A percentile compares a stretch with the other conserved stretches of the same genome.
phyloP scores from a whole-genome alignment of 2,888 invertebrate genomes.

The Acronicta aceris region DNA sequence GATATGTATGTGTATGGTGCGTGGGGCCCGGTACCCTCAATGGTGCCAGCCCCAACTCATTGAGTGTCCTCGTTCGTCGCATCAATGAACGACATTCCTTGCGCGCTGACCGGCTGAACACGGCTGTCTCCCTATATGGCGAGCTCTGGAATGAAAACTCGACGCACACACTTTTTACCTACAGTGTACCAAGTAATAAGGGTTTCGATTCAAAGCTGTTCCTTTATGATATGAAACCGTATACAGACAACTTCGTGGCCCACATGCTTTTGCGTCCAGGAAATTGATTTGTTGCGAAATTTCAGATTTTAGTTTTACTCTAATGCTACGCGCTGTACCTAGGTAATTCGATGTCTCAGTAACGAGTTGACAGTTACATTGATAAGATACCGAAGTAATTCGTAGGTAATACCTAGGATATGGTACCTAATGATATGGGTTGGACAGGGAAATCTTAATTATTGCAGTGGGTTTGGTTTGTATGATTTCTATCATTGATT shows the following conservation, averaged over 20 bases:
- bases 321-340: background rate
- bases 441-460: too few species aligned
- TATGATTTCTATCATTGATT: too few species aligned
- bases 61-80: constrained; percentile 54
- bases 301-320: constrained; percentile 2
- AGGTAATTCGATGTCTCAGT: background rate
- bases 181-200: constrained; percentile 35
- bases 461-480: too few species aligned
- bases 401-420: too few species aligned
- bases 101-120: constrained; percentile 61
- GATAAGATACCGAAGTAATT: too few species aligned
- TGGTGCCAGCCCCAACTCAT: constrained; percentile 56
- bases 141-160: constrained; percentile 62
- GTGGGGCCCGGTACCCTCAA: constrained; percentile 35
- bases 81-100: constrained; percentile 70
- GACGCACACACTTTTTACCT: constrained; percentile 52
- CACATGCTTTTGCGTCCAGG: constrained; percentile 10
- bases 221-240: constrained; percentile 16
- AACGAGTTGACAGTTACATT: background rate
- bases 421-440: too few species aligned
- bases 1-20: constrained; percentile 6
- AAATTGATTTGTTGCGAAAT: constrained; percentile 14
- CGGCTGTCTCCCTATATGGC: constrained; percentile 58
- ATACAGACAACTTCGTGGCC: constrained; percentile 6
- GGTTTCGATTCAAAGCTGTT: constrained; percentile 37